These are phyloP conservation scores for Calephelis perditalis DNA, from an alignment of 2,888 invertebrate genomes.

Conservation along the genomic window DNA sequence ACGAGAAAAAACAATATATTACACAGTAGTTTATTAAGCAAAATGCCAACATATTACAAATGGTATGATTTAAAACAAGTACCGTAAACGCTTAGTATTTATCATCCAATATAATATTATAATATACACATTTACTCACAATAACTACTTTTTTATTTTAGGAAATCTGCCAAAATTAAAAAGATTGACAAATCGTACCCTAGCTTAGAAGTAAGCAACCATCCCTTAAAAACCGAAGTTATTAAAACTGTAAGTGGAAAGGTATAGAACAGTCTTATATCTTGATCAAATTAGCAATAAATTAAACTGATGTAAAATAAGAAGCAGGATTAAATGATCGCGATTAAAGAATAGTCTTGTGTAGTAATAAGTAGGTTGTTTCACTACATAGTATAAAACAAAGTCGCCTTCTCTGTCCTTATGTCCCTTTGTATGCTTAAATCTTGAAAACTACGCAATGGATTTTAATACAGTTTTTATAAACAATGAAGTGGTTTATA, in stretches of 20 bases:
- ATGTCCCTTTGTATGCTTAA: no score
- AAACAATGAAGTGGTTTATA: no score
- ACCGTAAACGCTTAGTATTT: not conserved
- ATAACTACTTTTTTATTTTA: constrained; percentile 29
- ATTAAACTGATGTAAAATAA: no score
- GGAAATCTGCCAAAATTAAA: constrained; percentile 43
- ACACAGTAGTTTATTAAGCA: not conserved
- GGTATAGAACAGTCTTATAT: constrained; percentile 4
- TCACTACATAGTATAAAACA: no score
- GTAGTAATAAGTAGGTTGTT: no score
- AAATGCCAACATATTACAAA: constrained; percentile 23
- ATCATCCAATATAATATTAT: not conserved
- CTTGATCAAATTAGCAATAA: not conserved
- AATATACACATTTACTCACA: no score
- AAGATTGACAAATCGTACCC: constrained; percentile 37
- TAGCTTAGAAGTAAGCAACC: constrained; percentile 56
- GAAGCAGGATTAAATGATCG: no score
- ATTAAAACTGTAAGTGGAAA: constrained; percentile 43
- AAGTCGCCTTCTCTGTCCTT: no score
- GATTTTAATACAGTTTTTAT: no score
- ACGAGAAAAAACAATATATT: not conserved
- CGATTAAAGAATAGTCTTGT: no score
- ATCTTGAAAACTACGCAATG: no score
- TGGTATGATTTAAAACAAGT: constrained; percentile 16
- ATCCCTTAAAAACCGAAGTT: constrained; percentile 55